Evolutionary conservation across 2,113 vertebrate genomes (phyloP), one percentile per base, ranked within the genome.

Genomic region (Stomatorhinus ivindoensis): DNA sequence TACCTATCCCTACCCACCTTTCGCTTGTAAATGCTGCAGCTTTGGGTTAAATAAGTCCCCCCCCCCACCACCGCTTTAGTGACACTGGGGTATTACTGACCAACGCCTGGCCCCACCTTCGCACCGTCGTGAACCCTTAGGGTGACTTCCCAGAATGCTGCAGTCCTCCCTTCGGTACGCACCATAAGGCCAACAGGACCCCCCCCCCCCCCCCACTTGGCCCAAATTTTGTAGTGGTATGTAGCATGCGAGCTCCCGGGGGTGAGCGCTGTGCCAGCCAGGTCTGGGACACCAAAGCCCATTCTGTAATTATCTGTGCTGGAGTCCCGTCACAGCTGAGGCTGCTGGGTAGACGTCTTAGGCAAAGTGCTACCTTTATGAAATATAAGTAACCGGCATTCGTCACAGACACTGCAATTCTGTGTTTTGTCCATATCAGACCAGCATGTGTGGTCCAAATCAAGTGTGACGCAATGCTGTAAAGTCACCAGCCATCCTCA

Each of bases 261-360:
- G 7, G 94, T 94, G 94, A 95, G 94, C 95, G 95, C 94, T 94
- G 92, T 53, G 90, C 94, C 96, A 96, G 95, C 94, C 96, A 11
- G 95, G 94, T 95, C 94, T 88, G 88, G 93, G 90, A 92, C 88
- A 91, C 95, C 95, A 96, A 96, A 93, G 94, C 93, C 94, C 93
- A 84, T 95, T 93, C 93, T 94, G 95, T 94, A 95, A 94, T 96
- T 95, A 96, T 96, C 93, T 94, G 92, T 90, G 61, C 93, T 91
- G 93, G 94, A 93, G 95, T 95, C 92, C 94, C 88, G 92, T 95
- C 92, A 92, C 94, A 92, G 94, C 90, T 46, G 91, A 89, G 89
- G 87, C 92, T 35, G 89, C 84, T 11, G 91, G 90, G 91, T 94
- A 89, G 82, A n/a, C n/a, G 2, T 65, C 11, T 27, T 65, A 24